These are phyloP conservation scores for Hetaerina titia DNA, from an alignment of 2,888 invertebrate genomes.

Conservation along the genomic window DNA sequence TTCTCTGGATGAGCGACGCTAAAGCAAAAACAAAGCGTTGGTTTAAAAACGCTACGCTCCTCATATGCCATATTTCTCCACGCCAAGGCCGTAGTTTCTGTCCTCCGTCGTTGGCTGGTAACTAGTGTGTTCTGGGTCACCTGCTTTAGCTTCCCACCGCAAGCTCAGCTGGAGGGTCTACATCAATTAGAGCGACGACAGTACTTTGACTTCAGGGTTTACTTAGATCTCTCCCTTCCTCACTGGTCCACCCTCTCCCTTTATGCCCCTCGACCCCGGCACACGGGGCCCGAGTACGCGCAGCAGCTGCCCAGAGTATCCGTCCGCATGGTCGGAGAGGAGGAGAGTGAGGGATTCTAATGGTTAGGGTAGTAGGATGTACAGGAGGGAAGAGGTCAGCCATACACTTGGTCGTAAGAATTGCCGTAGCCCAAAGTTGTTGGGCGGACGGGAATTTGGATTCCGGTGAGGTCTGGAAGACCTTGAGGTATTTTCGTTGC, in stretches of 20 bases:
- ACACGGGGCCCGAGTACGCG: neutral
- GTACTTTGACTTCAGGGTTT: constrained; percentile 62
- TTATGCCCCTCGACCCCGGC: neutral
- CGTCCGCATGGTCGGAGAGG: neutral
- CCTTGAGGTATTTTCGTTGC: neutral
- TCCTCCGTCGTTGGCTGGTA: neutral
- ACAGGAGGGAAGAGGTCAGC: neutral
- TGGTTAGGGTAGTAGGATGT: neutral
- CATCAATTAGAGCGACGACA: constrained; percentile 46
- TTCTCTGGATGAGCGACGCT: too few species aligned
- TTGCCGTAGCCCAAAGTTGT: neutral
- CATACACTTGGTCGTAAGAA: neutral
- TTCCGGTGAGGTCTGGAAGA: neutral
- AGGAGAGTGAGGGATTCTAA: neutral
- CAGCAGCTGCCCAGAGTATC: neutral
- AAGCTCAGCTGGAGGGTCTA: constrained; percentile 36
- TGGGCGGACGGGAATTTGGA: neutral
- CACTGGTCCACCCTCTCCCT: neutral
- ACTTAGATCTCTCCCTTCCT: constrained; percentile 6
- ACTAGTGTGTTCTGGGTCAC: constrained; percentile 15
- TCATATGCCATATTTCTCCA: neutral
- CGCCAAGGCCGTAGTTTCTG: neutral
- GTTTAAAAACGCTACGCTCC: neutral
- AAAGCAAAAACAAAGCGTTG: neutral
- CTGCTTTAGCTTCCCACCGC: constrained; percentile 48